phyloP scores from a whole-genome alignment of 2,888 invertebrate species.

The Aphidius colemani region DNA sequence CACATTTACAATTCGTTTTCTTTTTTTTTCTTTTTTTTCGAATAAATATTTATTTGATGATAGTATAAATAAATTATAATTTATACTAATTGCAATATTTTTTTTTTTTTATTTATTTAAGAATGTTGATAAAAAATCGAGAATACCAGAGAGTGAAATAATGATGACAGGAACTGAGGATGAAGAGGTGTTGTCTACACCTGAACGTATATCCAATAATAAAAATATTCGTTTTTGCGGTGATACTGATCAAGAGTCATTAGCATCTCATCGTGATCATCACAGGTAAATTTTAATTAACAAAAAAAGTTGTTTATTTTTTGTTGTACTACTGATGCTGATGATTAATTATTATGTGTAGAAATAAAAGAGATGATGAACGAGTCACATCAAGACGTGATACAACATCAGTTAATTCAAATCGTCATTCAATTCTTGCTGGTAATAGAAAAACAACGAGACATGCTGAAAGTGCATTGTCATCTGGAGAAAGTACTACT shows the following conservation, averaged over 20 bases:
- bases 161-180: slow-evolving; percentile 66
- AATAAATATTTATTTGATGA: background rate
- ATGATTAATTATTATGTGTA: slow-evolving; percentile 24
- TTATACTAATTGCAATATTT: background rate
- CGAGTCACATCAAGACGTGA: slow-evolving; percentile 50
- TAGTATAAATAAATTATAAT: background rate
- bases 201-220: slow-evolving; percentile 54
- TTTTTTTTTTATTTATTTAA: slow-evolving; percentile 37
- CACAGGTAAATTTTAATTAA: slow-evolving; percentile 45
- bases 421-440: slow-evolving; percentile 49
- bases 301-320: slow-evolving; percentile 5
- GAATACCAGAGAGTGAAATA: slow-evolving; percentile 57
- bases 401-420: slow-evolving; percentile 42
- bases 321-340: background rate
- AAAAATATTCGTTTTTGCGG: slow-evolving; percentile 84
- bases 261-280: slow-evolving; percentile 53
- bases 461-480: slow-evolving; percentile 55
- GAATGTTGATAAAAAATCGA: slow-evolving; percentile 53
- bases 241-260: slow-evolving; percentile 79
- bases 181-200: slow-evolving; percentile 59
- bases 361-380: slow-evolving; percentile 53
- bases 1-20: slow-evolving; percentile 1
- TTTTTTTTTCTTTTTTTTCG: background rate
- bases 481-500: slow-evolving; percentile 59
- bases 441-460: slow-evolving; percentile 53